These are phyloP conservation scores for Notodonta ziczac DNA, from an alignment of 2,888 invertebrate genomes.

Conservation along the genomic window DNA sequence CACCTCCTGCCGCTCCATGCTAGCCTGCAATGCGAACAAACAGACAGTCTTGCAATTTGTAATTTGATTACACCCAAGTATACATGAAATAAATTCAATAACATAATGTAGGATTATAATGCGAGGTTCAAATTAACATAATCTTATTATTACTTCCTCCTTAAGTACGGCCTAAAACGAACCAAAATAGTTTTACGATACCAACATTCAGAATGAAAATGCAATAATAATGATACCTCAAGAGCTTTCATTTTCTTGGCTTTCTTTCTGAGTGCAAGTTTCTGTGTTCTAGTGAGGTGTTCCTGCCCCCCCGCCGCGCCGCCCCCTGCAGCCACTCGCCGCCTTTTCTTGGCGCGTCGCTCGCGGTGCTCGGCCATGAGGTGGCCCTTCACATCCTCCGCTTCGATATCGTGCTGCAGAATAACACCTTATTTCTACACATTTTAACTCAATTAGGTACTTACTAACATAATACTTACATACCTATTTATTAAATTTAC, in stretches of 20 bases:
- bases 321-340: constrained; percentile 9
- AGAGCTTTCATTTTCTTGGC: constrained; percentile 70
- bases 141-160: neutral
- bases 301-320: constrained; percentile 8
- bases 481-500: too few species aligned
- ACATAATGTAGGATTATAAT: too few species aligned
- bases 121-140: too few species aligned
- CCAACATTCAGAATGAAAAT: too few species aligned
- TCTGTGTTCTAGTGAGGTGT: constrained; percentile 81
- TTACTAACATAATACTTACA: too few species aligned
- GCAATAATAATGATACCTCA: constrained; percentile 43
- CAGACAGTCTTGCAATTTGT: constrained; percentile 1
- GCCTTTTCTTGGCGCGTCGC: constrained; percentile 54
- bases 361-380: constrained; percentile 62
- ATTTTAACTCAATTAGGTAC: too few species aligned
- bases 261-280: constrained; percentile 77
- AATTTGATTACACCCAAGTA: too few species aligned
- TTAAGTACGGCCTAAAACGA: too few species aligned
- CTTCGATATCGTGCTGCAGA: constrained; percentile 60
- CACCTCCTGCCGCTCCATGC: constrained; percentile 66
- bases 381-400: constrained; percentile 59
- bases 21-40: constrained; percentile 22
- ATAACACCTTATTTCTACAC: neutral
- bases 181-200: too few species aligned
- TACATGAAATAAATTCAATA: too few species aligned